Base-by-base conservation (phyloP, 2,888 invertebrate genomes). In the Pammene fasciana region DNA sequence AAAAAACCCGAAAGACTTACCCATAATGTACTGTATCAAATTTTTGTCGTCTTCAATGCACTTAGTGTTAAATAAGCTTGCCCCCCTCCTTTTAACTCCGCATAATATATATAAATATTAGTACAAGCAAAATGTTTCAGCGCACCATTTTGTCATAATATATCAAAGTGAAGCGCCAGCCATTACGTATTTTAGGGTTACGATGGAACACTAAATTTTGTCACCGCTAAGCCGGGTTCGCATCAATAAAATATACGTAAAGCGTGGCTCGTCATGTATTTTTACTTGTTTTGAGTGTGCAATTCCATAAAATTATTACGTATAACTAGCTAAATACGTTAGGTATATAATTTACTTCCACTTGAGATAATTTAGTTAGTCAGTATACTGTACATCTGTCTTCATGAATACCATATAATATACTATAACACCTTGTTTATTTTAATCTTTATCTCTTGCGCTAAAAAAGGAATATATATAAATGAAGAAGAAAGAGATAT, bases 61-160 rank as follows among this genome's bases (percentile, higher is more conserved):
- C 48, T 43, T 43, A 48, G 14, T 48, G 36, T 36, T 36, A 6
- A 36, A 36, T 48, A 16, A 48, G 48, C 48, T 48, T 7, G 14
- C 16, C 5, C 48, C 5, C 48, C 16, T 16, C 16, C 10, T 48
- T 16, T 16, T 16, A 48, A 14, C 48, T 48, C 9, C 10, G 16
- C 16, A 48, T 48, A 48, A 48, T 46, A 16, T 16, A 9, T 48
- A 48, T 48, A 48, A 48, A 48, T 48, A 48, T 48, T 65, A 60
- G 54, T 65, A 70, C 70, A 70, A 43, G 65, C 54, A 70, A 70
- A 70, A 70, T 60, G 60, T 48, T 65, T 70, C 60, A 65, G 54
- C 65, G 60, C 54, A 65, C 52, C 70, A 41, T 70, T 70, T 70
- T 65, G 59, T 70, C 70, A 60, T 70, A 70, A 70, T 70, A 70